Evolutionary conservation across 2,113 vertebrate species (phyloP).

Genomic region (Chlorocebus sabaeus): DNA sequence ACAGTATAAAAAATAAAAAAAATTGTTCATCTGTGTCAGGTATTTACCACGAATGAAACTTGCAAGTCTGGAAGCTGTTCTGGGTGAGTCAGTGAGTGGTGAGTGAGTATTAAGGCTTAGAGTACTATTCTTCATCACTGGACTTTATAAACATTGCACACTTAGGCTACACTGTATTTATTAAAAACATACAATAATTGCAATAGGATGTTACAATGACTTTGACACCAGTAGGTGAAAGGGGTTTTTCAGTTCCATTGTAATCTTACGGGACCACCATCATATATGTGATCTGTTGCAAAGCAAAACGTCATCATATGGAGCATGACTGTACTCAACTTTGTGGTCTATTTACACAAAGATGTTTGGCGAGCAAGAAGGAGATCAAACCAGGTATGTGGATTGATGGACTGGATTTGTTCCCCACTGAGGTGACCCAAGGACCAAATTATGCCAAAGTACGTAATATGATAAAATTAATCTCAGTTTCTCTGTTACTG

Average conservation of each 20-base stretch:
- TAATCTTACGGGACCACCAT: neutral
- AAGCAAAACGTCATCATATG: neutral
- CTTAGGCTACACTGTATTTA: neutral
- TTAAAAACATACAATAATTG: neutral
- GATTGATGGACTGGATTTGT: neutral
- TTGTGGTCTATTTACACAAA: neutral
- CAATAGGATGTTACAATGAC: neutral
- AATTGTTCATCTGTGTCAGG: neutral
- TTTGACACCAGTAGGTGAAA: neutral
- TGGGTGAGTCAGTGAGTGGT: neutral
- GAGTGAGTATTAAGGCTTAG: neutral
- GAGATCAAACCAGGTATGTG: accelerated
- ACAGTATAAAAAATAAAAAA: neutral
- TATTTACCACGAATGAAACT: neutral
- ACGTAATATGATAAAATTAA: neutral
- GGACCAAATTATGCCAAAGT: neutral
- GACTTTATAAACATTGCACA: neutral
- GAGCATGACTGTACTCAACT: neutral
- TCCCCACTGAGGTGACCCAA: neutral
- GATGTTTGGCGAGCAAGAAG: neutral
- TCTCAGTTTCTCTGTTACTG: neutral
- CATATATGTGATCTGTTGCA: neutral
- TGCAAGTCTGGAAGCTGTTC: neutral
- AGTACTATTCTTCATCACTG: neutral
- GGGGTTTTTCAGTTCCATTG: neutral